phyloP scores from a whole-genome alignment of 2,113 vertebrate species.

The Nerophis ophidion region DNA sequence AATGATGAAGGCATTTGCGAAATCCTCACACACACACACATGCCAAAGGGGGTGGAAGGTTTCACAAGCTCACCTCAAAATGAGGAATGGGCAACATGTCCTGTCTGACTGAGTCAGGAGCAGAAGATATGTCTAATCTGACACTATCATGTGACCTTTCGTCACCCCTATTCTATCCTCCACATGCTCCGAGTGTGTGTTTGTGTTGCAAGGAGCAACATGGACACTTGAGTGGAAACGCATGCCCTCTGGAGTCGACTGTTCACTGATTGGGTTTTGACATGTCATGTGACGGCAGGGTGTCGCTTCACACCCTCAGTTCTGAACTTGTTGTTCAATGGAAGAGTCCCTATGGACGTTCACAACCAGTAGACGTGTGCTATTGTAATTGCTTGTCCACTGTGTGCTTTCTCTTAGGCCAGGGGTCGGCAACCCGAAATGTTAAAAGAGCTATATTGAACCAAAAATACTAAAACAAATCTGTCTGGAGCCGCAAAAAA shows the following conservation, averaged over 20 bases:
- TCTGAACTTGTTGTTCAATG: constrained; percentile 44
- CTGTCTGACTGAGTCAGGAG: constrained; percentile 43
- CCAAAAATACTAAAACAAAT: too few relatives aligned
- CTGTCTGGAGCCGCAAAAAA: too few relatives aligned
- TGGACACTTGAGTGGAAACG: constrained; percentile 52
- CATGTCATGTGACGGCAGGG: constrained; percentile 48
- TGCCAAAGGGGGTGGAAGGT: constrained; percentile 43
- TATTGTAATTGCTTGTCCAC: not conserved
- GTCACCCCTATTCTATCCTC: constrained; percentile 37
- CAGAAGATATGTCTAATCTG: constrained; percentile 52
- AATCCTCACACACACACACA: constrained; percentile 52
- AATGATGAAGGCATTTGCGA: constrained; percentile 73
- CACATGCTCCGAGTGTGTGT: constrained; percentile 34
- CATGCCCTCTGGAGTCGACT: constrained; percentile 43
- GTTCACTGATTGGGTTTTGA: constrained; percentile 53
- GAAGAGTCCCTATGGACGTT: constrained; percentile 43
- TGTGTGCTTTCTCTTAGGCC: constrained; percentile 34
- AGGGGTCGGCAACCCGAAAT: too few relatives aligned
- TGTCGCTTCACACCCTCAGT: constrained; percentile 59
- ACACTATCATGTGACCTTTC: constrained; percentile 60
- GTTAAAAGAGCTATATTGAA: too few relatives aligned
- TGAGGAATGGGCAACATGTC: constrained; percentile 53
- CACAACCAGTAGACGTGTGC: constrained; percentile 1
- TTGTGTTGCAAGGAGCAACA: constrained; percentile 39
- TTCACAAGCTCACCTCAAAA: constrained; percentile 60